phyloP scores from a whole-genome alignment of 2,888 invertebrate species.

The Acheta domesticus region DNA sequence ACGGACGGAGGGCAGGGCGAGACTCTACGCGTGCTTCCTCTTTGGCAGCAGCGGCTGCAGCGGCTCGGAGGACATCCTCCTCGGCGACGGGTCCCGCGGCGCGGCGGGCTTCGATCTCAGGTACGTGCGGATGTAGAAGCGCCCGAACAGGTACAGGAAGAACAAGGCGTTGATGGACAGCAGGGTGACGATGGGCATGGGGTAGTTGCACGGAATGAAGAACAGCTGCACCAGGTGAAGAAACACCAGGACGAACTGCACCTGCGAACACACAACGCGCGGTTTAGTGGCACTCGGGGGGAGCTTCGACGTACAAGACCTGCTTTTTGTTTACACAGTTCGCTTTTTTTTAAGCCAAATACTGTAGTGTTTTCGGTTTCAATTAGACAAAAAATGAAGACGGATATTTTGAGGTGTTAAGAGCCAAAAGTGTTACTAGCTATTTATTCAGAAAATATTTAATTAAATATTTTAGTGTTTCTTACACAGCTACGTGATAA shows the following conservation, averaged over 20 bases:
- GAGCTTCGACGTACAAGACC: too few relatives aligned
- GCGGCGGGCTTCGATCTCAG: background rate
- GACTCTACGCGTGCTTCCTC: background rate
- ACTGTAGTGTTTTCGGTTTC: too few relatives aligned
- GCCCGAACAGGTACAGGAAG: constrained; percentile 74
- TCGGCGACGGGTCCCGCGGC: background rate
- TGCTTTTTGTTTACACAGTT: too few relatives aligned
- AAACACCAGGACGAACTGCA: constrained; percentile 73
- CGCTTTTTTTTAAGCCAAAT: too few relatives aligned
- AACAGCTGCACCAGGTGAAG: constrained; percentile 65
- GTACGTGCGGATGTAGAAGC: constrained; percentile 70
- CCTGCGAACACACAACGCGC: constrained; percentile 49
- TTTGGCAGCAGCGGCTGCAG: background rate
- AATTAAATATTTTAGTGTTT: too few relatives aligned
- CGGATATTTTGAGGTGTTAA: too few relatives aligned
- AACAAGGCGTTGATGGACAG: constrained; percentile 64
- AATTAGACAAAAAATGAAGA: too few relatives aligned
- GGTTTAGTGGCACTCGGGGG: too few relatives aligned
- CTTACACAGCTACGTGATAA: too few relatives aligned
- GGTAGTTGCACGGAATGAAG: constrained; percentile 65
- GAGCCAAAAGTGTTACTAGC: too few relatives aligned
- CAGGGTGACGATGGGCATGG: constrained; percentile 64
- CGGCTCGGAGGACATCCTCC: background rate
- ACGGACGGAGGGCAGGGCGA: too few relatives aligned
- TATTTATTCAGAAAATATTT: too few relatives aligned